Conservation (phyloP, 2,797 vertebrate genomes). For the Lateolabrax maculatus region DNA sequence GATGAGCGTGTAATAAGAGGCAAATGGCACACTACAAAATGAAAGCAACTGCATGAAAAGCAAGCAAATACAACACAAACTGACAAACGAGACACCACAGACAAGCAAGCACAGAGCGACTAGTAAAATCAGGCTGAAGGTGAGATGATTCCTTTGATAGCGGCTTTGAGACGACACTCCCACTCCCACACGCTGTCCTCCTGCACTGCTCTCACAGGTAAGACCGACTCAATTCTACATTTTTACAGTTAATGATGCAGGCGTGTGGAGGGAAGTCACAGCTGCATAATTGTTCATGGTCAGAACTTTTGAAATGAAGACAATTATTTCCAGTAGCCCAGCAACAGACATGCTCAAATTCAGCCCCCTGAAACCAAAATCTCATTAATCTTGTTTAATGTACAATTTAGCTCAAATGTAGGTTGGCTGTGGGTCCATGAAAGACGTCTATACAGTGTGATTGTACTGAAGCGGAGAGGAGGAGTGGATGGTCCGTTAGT, state of each 20-base stretch:
- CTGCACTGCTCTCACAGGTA: constrained; percentile 29
- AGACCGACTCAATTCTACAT: not conserved
- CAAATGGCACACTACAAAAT: not conserved
- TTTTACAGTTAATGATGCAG: constrained; percentile 1
- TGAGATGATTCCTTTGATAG: constrained; percentile 49
- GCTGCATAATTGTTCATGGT: constrained; percentile 18
- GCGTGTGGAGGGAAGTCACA: not conserved
- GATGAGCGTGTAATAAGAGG: not conserved
- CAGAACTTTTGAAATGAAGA: constrained; percentile 49
- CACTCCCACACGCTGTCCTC: constrained; percentile 9
- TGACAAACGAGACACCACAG: not conserved
- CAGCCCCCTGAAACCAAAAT: constrained; percentile 67
- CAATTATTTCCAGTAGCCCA: constrained; percentile 41
- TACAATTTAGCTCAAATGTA: constrained; percentile 66
- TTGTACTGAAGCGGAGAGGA: constrained; percentile 39
- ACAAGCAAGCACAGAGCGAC: not conserved
- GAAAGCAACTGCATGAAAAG: not conserved
- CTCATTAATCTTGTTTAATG: constrained; percentile 77
- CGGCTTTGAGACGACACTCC: constrained; percentile 21
- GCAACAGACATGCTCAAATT: constrained; percentile 31
- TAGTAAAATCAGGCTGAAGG: constrained; percentile 35
- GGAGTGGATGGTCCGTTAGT: constrained; percentile 49
- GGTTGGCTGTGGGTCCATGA: constrained; percentile 42
- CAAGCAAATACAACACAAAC: not conserved
- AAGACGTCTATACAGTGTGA: constrained; percentile 40